Conservation (phyloP, 2,113 vertebrate species). For the Malurus alboscapulatus region DNA sequence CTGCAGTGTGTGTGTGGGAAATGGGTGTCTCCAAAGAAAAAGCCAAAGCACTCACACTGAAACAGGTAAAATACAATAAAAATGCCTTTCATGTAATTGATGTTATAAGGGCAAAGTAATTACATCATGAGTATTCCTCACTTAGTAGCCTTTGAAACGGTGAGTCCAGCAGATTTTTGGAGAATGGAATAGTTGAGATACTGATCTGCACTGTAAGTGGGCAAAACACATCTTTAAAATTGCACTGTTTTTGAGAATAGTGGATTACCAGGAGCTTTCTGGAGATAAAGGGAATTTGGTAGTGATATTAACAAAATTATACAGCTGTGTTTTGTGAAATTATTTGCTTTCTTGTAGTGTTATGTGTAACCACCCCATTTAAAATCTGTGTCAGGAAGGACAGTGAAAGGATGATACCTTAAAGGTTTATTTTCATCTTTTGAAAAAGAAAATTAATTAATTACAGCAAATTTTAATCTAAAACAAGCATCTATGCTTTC, state of each 20-base stretch:
- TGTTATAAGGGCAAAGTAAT: neutral
- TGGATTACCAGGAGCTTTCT: neutral
- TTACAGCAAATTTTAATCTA: neutral
- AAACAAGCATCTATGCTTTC: accelerated
- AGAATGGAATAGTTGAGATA: neutral
- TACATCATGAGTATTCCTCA: neutral
- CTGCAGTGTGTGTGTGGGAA: constrained; percentile 96
- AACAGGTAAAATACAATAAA: constrained; percentile 82
- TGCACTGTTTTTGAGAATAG: neutral
- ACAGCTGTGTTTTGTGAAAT: neutral
- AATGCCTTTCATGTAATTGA: neutral
- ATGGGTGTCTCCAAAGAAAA: constrained; percentile 91
- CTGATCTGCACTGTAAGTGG: neutral
- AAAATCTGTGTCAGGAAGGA: neutral
- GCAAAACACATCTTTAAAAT: neutral
- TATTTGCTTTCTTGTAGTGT: neutral
- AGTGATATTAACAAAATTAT: neutral
- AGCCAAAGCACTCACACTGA: constrained; percentile 87
- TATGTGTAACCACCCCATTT: neutral
- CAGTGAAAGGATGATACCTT: neutral
- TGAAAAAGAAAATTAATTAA: neutral
- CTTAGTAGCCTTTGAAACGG: neutral
- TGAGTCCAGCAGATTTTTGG: neutral
- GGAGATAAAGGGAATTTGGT: neutral
- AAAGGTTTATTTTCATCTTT: neutral